Percentiles rank a stretch among this genome's conserved stretches.
phyloP scores from a whole-genome alignment of 2,888 invertebrate species.

The Agrilus mali region DNA sequence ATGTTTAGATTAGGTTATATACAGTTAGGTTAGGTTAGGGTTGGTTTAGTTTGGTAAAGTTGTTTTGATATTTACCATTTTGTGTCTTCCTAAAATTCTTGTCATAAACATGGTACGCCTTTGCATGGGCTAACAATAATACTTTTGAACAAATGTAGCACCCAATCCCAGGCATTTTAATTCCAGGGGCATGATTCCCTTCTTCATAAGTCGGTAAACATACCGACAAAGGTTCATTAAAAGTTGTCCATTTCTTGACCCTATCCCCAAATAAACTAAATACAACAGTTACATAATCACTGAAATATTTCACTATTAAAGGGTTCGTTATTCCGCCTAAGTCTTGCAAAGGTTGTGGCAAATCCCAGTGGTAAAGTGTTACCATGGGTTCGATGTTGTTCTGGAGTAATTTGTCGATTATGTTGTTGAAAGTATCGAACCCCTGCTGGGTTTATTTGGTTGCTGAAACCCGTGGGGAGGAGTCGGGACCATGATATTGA shows the following conservation, averaged over 20 bases:
- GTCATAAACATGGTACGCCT: slow-evolving; percentile 46
- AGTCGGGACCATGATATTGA: slow-evolving; percentile 52
- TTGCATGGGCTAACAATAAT: slow-evolving; percentile 50
- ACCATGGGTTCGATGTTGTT: slow-evolving; percentile 44
- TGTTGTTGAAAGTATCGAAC: slow-evolving; percentile 47
- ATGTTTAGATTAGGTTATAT: too few relatives aligned
- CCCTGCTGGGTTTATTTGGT: slow-evolving; percentile 45
- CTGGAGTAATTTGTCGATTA: slow-evolving; percentile 42
- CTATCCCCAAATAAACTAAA: slow-evolving; percentile 24
- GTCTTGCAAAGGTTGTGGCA: slow-evolving; percentile 45
- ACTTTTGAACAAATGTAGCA: slow-evolving; percentile 52
- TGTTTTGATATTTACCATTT: slow-evolving; percentile 14
- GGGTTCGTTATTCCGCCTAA: slow-evolving; percentile 48
- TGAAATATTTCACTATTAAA: slow-evolving; percentile 45
- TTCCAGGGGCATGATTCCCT: slow-evolving; percentile 36
- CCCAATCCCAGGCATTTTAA: slow-evolving; percentile 38
- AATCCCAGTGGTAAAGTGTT: slow-evolving; percentile 54
- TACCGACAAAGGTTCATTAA: slow-evolving; percentile 37
- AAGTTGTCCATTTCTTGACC: slow-evolving; percentile 41
- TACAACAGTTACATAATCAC: slow-evolving; percentile 44
- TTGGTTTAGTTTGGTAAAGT: too few relatives aligned
- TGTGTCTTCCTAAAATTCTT: slow-evolving; percentile 31
- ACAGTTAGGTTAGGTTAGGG: too few relatives aligned
- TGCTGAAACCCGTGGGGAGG: slow-evolving; percentile 43
- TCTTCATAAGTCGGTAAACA: slow-evolving; percentile 27